These are phyloP conservation scores for Argentina silus DNA, from an alignment of 2,797 vertebrate genomes.

Conservation along the genomic window DNA sequence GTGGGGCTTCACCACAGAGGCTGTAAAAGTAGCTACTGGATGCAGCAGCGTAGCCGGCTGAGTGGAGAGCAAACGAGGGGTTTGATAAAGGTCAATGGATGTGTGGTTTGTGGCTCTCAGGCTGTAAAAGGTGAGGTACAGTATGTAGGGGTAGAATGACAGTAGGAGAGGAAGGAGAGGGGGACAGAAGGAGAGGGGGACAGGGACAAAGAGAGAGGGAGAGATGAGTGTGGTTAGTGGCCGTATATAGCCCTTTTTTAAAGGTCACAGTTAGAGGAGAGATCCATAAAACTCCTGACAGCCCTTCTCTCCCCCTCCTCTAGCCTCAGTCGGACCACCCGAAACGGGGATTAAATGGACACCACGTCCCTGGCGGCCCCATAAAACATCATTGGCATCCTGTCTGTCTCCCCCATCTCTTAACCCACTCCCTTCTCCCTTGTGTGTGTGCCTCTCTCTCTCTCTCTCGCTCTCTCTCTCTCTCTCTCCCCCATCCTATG, in stretches of 20 bases:
- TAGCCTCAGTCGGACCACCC: neutral
- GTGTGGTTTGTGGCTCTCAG: neutral
- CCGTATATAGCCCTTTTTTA: neutral
- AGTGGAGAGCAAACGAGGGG: too few species aligned
- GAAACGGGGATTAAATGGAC: neutral
- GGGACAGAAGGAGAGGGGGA: neutral
- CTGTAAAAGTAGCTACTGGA: neutral
- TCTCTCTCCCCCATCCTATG: neutral
- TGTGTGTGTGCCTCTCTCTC: constrained; percentile 6
- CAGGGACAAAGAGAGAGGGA: neutral
- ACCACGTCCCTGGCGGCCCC: neutral
- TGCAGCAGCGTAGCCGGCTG: too few species aligned
- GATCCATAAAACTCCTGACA: neutral
- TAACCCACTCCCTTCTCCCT: neutral
- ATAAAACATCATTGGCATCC: neutral
- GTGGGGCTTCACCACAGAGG: constrained; percentile 1
- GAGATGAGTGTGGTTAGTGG: neutral
- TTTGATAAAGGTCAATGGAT: too few species aligned
- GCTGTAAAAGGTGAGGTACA: constrained; percentile 35
- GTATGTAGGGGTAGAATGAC: constrained; percentile 15
- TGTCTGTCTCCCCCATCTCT: neutral
- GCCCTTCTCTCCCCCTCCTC: neutral
- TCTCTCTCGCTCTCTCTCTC: constrained; percentile 37
- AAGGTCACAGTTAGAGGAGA: constrained; percentile 4
- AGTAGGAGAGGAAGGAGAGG: constrained; percentile 22